Base-by-base conservation (phyloP, 2,888 invertebrate species). In the Hololepta plana region DNA sequence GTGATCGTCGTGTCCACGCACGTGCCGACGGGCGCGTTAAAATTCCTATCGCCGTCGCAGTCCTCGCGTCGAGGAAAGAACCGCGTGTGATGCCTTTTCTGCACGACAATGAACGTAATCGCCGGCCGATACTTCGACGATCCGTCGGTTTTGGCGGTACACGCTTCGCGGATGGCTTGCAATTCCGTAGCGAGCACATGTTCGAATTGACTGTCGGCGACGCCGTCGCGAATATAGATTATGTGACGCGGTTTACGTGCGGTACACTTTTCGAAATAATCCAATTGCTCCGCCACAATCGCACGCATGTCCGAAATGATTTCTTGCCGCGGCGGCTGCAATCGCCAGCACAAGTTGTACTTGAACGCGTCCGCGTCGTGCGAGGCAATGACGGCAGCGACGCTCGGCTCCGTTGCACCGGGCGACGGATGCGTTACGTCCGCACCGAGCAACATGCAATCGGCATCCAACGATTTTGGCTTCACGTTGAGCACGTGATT, bases 71-170 rank as follows among this genome's bases (percentile, higher is more conserved):
- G 43, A 1, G 64, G 63, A 35, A 64, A 64, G 10, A 64, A 44
- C 21, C 95, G 67, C 1, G 91, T 88, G 47, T 96, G 95, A 59
- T 96, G 96, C 1, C 96, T 65, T 53, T 98, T 96, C 51, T 96
- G 93, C 1, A 96, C 95, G 5, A 95, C 80, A 20, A 95, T 57
- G 51, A 91, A 93, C 15, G 91, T 77, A 12, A 96, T 70, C 25
- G 71, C 66, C 0, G 93, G 87, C 41, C 71, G 67, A 39, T 68
- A 73, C 38, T 46, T 51, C 38, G 46, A 55, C n/a, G n/a, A n/a
- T n/a, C n/a, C n/a, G n/a, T n/a, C n/a, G n/a, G n/a, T n/a, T n/a
- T n/a, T n/a, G n/a, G n/a, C n/a, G n/a, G n/a, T n/a, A 39, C 82
- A 84, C 1, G 91, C 93, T 21, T 55, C 54, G 43, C 73, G 60